These are phyloP conservation scores for Sthenelais limicola DNA, from an alignment of 2,888 invertebrate genomes.

Conservation along the genomic window DNA sequence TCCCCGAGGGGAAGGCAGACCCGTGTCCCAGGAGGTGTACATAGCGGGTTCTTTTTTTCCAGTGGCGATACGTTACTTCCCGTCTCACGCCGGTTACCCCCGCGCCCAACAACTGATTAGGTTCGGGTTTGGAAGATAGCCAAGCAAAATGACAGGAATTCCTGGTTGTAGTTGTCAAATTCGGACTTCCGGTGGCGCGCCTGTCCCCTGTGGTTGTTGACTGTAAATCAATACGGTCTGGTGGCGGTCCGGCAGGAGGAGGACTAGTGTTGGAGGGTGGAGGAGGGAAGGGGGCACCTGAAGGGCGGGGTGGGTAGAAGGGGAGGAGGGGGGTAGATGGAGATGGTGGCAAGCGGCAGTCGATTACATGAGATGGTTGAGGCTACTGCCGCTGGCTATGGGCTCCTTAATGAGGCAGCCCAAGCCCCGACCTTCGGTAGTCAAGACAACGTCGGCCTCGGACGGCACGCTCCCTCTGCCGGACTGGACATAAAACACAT, in stretches of 20 bases:
- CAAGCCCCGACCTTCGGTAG: background rate
- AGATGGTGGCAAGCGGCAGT: no score
- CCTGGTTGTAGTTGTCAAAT: conserved; percentile 12
- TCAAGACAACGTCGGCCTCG: background rate
- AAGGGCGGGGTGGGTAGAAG: background rate
- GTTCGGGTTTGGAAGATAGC: no score
- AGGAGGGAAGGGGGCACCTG: background rate
- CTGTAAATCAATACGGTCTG: conserved; percentile 27
- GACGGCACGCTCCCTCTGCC: no score
- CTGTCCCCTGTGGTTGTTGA: background rate
- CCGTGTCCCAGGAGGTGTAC: no score
- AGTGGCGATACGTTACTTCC: no score
- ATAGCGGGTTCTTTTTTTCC: no score
- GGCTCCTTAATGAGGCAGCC: conserved; percentile 15
- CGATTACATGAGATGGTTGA: conserved; percentile 24
- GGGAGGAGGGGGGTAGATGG: no score
- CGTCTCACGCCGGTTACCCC: no score
- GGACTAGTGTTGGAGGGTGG: conserved; percentile 1
- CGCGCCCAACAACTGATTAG: no score
- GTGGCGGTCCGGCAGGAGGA: background rate
- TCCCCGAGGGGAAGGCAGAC: no score
- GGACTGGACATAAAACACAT: conserved; percentile 12
- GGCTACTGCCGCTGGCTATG: conserved; percentile 1
- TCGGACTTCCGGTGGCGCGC: conserved; percentile 29
- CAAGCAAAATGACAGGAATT: no score